Percentiles rank a stretch among this genome's conserved stretches.
These are phyloP conservation scores for Ommatoiulus sabulosus DNA, from an alignment of 2,888 invertebrate genomes.

Conservation along the genomic window DNA sequence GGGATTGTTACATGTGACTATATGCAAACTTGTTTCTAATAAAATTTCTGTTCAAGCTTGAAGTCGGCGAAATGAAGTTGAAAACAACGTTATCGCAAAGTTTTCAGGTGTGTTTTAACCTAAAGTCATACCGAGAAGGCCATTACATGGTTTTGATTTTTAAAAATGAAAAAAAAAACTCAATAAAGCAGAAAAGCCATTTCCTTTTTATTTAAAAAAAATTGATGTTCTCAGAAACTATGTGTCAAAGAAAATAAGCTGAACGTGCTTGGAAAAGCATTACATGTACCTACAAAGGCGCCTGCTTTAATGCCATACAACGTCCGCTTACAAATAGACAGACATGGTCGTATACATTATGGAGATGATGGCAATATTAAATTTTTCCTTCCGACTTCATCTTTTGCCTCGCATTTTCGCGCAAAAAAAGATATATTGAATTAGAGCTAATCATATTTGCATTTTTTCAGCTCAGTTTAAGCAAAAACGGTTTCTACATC, in stretches of 20 bases:
- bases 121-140: not conserved
- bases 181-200: conserved; percentile 45
- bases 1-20: too few species aligned
- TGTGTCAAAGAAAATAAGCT: conserved; percentile 37
- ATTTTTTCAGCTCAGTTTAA: conserved; percentile 9
- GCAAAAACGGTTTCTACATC: conserved; percentile 18
- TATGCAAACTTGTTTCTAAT: too few species aligned
- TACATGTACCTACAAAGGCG: not conserved
- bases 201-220: conserved; percentile 44
- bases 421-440: conserved; percentile 16
- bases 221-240: conserved; percentile 45
- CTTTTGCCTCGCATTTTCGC: conserved; percentile 17
- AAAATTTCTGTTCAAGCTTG: too few species aligned
- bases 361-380: conserved; percentile 30
- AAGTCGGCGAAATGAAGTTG: not conserved
- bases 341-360: not conserved
- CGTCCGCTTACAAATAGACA: conserved; percentile 20
- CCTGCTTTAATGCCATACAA: not conserved
- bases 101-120: not conserved
- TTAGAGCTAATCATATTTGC: conserved; percentile 48
- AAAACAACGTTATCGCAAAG: not conserved
- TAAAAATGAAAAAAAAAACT: conserved; percentile 41
- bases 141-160: conserved; percentile 11
- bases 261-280: conserved; percentile 2
- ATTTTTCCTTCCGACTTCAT: conserved; percentile 40